Conservation (phyloP, 1,140 invertebrate genomes). For the Bombus difficillimus region DNA sequence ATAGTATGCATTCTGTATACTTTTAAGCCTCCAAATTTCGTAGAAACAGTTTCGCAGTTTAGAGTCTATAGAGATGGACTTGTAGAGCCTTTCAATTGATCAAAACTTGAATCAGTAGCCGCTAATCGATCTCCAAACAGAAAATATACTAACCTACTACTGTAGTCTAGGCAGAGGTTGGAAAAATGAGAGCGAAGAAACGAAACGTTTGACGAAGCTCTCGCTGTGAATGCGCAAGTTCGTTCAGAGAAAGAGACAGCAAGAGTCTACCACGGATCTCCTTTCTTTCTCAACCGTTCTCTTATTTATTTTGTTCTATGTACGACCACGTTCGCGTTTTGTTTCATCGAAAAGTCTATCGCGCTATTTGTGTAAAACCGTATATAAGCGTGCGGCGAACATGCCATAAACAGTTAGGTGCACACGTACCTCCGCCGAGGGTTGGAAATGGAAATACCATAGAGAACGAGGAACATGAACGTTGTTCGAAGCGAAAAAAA, state of each 20-base stretch:
- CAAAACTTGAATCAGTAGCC: too few relatives aligned
- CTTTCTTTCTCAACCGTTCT: neutral
- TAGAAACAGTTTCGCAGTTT: too few relatives aligned
- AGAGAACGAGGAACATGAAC: constrained; percentile 4
- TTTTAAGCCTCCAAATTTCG: too few relatives aligned
- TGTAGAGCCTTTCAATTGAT: too few relatives aligned
- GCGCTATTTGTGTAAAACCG: constrained; percentile 35
- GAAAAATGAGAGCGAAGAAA: neutral
- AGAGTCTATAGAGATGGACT: too few relatives aligned
- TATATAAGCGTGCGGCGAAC: neutral
- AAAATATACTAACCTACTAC: neutral
- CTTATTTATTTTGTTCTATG: neutral
- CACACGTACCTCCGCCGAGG: constrained; percentile 2
- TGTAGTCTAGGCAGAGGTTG: too few relatives aligned
- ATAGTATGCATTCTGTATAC: too few relatives aligned
- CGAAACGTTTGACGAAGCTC: neutral
- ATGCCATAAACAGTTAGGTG: constrained; percentile 8
- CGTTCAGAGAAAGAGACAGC: neutral
- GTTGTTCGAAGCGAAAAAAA: constrained; percentile 19
- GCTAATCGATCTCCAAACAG: too few relatives aligned
- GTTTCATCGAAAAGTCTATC: neutral
- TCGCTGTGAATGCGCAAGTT: neutral
- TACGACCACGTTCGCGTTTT: neutral
- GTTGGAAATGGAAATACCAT: constrained; percentile 19
- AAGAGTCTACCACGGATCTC: neutral